Conservation (phyloP, 2,888 invertebrate species). For the Chromoteleia sp. region DNA sequence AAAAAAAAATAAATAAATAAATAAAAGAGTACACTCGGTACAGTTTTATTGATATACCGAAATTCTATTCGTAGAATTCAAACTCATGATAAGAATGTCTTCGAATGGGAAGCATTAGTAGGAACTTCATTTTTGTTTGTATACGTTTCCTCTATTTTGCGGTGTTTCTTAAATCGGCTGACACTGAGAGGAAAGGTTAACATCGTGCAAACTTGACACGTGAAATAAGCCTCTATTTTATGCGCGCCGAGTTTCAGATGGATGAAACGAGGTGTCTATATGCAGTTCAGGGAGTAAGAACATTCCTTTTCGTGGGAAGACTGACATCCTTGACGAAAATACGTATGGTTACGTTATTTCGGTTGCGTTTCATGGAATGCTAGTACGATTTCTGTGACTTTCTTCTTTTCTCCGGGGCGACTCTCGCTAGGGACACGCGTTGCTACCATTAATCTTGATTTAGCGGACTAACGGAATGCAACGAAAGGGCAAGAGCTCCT, state of each 20-base stretch:
- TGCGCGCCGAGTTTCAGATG: constrained; percentile 68
- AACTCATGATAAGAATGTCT: background rate
- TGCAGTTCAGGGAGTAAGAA: constrained; percentile 65
- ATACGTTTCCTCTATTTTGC: constrained; percentile 21
- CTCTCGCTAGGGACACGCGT: constrained; percentile 74
- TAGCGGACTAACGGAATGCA: constrained; percentile 75
- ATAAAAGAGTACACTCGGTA: no score
- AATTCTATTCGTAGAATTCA: no score
- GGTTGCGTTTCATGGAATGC: constrained; percentile 70
- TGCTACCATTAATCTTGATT: constrained; percentile 80
- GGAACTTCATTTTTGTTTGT: constrained; percentile 11
- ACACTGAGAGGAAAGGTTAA: constrained; percentile 55
- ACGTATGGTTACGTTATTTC: constrained; percentile 70
- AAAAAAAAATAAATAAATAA: no score
- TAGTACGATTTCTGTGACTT: constrained; percentile 73
- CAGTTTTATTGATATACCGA: background rate
- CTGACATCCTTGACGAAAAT: constrained; percentile 71
- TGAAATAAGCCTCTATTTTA: constrained; percentile 67
- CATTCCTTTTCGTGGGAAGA: constrained; percentile 66
- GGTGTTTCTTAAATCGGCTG: constrained; percentile 40
- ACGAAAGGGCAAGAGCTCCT: constrained; percentile 66
- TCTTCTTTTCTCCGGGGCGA: constrained; percentile 70
- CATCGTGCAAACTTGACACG: constrained; percentile 56
- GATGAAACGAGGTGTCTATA: constrained; percentile 71
- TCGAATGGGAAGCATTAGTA: constrained; percentile 14